These are phyloP conservation scores for Oreochromis niloticus DNA, from an alignment of 2,113 vertebrate species.

Conservation along the genomic window DNA sequence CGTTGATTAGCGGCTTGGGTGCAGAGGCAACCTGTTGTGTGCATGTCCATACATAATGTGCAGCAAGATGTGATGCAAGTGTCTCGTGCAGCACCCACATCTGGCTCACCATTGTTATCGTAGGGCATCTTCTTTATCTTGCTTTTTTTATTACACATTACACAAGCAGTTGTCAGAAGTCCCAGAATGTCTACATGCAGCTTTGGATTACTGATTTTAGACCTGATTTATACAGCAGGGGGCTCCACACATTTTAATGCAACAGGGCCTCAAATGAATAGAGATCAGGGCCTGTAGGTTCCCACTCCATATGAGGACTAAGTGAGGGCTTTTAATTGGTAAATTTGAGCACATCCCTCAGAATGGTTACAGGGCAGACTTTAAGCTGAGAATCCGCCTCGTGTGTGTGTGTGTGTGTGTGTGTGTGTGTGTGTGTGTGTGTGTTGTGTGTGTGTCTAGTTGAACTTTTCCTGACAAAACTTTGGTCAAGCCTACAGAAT, in stretches of 20 bases:
- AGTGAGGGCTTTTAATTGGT: neutral
- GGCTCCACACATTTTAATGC: neutral
- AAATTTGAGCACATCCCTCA: neutral
- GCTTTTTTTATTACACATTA: neutral
- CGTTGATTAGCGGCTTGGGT: neutral
- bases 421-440: neutral
- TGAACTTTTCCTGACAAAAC: conserved; percentile 15
- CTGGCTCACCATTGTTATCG: neutral
- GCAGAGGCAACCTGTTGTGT: neutral
- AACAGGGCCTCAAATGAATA: neutral
- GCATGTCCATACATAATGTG: neutral
- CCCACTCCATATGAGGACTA: neutral
- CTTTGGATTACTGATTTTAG: neutral
- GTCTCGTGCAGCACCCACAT: neutral
- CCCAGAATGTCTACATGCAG: neutral
- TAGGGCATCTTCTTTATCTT: neutral
- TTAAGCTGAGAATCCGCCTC: neutral
- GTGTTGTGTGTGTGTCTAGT: neutral
- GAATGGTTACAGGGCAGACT: neutral
- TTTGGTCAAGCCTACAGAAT: conserved; percentile 2
- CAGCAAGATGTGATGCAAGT: neutral
- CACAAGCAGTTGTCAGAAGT: neutral
- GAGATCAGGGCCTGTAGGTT: neutral
- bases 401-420: neutral
- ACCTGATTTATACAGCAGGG: neutral